These are phyloP conservation scores for Asarcornis scutulata DNA, from an alignment of 2,113 vertebrate genomes.

Conservation along the genomic window DNA sequence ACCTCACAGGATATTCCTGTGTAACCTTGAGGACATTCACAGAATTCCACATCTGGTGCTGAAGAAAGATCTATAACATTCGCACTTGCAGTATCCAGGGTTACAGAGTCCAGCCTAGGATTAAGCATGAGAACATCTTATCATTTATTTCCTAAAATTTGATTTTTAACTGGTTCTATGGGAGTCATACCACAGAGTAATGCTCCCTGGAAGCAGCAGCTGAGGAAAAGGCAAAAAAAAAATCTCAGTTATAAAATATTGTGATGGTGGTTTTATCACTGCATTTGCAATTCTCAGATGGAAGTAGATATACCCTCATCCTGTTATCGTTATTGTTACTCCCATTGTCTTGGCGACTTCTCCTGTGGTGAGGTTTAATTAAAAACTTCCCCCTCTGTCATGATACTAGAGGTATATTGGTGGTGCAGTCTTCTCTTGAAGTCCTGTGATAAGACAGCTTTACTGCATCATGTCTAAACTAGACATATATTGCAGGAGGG, in stretches of 20 bases:
- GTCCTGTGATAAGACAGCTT: background rate
- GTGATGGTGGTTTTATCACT: background rate
- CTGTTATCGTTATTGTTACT: background rate
- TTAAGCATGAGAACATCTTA: background rate
- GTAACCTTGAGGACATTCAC: conserved; percentile 93
- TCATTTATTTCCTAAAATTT: background rate
- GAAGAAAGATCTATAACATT: conserved; percentile 72
- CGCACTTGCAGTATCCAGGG: conserved; percentile 82
- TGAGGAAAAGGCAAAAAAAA: background rate
- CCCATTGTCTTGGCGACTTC: background rate
- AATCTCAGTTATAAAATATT: background rate
- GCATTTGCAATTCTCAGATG: background rate
- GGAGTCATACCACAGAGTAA: background rate
- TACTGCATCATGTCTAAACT: background rate
- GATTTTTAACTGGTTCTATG: background rate
- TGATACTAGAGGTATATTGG: background rate
- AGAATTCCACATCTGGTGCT: conserved; percentile 84
- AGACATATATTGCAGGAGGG: background rate
- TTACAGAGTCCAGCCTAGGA: conserved; percentile 83
- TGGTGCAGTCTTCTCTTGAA: background rate
- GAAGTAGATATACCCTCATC: background rate
- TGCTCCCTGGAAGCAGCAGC: background rate
- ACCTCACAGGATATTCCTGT: conserved; percentile 95
- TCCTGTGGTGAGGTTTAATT: background rate
- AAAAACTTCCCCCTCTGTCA: background rate